Percentiles rank a stretch among this genome's conserved stretches.
Conservation (phyloP, 37 sponge, comb jelly and placozoan genomes). For the Bolinopsis microptera region DNA sequence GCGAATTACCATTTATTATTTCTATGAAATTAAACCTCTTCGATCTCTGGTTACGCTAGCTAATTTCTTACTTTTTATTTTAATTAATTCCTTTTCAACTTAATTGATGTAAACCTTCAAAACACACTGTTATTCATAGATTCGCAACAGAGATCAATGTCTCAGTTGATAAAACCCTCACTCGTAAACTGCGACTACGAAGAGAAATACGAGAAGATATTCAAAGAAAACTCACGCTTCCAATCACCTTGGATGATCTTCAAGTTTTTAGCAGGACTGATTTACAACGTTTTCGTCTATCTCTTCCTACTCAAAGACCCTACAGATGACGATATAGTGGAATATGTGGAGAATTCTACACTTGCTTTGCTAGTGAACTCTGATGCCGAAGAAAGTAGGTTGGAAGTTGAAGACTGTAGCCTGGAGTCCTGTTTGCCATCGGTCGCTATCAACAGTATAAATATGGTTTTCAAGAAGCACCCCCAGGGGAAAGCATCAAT, state of each 20-base stretch:
- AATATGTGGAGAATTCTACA: background rate
- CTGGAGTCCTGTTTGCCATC: background rate
- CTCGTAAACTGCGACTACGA: slow-evolving; percentile 11
- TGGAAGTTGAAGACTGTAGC: background rate
- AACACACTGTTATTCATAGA: too few species aligned
- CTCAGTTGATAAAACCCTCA: too few species aligned
- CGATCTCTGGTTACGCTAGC: too few species aligned
- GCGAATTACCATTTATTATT: too few species aligned
- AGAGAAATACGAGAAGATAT: slow-evolving; percentile 15
- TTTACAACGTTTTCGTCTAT: background rate
- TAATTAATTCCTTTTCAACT: too few species aligned
- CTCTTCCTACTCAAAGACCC: background rate
- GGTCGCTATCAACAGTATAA: background rate
- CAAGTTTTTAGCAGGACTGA: background rate
- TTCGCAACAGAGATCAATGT: too few species aligned
- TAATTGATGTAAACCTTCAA: too few species aligned
- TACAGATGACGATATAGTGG: background rate
- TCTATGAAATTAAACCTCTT: too few species aligned
- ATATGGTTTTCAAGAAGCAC: background rate
- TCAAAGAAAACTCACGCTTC: background rate
- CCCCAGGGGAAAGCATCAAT: background rate
- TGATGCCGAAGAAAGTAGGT: background rate
- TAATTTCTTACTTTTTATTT: too few species aligned
- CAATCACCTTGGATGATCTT: slow-evolving; percentile 24
- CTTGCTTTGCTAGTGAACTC: background rate